A percentile compares a stretch with the other conserved stretches of the same genome.
phyloP scores from a whole-genome alignment of 2,797 vertebrate genomes.

The Acrossocheilus fasciatus region DNA sequence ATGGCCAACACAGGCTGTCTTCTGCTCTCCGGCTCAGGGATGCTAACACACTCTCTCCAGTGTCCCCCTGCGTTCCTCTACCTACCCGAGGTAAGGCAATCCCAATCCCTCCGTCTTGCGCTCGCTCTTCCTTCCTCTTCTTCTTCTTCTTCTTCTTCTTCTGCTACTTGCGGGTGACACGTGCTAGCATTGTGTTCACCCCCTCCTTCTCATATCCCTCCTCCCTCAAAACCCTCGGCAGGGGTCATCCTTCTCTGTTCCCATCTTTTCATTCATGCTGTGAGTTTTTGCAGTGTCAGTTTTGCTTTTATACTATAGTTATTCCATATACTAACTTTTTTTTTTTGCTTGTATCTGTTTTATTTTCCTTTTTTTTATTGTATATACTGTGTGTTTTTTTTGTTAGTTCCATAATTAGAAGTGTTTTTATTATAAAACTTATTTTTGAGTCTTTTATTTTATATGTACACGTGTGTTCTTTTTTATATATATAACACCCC shows the following conservation, averaged over 20 bases:
- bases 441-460: background rate
- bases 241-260: conserved; percentile 55
- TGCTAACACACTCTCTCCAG: conserved; percentile 91
- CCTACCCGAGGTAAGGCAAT: conserved; percentile 92
- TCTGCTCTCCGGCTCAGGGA: conserved; percentile 91
- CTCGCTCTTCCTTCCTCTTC: background rate
- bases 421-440: background rate
- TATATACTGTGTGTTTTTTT: background rate
- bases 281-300: conserved; percentile 2
- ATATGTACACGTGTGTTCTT: background rate
- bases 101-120: conserved; percentile 57
- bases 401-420: background rate
- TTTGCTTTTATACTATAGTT: background rate
- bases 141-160: conserved; percentile 6
- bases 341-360: background rate
- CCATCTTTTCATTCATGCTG: conserved; percentile 33
- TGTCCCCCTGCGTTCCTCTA: conserved; percentile 94
- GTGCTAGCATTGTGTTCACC: conserved; percentile 52
- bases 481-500: background rate
- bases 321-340: background rate
- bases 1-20: conserved; percentile 96
- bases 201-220: conserved; percentile 46
- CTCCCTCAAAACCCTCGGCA: conserved; percentile 42
- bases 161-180: conserved; percentile 56
- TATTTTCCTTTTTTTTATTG: background rate